Conservation (phyloP, 2,113 vertebrate species). For the Chrysochloris asiatica region DNA sequence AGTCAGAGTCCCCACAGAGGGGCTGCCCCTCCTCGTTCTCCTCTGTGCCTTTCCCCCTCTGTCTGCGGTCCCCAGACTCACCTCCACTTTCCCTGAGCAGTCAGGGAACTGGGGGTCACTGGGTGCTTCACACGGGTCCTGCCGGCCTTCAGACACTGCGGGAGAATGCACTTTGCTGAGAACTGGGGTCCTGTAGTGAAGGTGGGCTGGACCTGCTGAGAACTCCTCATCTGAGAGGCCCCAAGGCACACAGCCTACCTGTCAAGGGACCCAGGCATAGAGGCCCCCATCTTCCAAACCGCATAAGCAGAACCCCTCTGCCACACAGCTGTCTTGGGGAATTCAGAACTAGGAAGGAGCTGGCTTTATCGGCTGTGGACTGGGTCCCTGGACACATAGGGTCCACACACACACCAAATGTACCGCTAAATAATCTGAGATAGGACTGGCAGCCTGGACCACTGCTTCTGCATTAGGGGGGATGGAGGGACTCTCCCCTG, state of each 20-base stretch:
- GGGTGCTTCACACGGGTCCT: conserved; percentile 94
- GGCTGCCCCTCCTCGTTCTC: background rate
- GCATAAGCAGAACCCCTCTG: background rate
- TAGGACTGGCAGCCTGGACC: background rate
- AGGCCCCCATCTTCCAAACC: background rate
- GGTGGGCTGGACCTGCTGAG: no score
- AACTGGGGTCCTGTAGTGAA: background rate
- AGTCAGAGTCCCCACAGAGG: rapidly evolving
- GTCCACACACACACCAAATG: background rate
- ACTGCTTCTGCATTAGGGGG: background rate
- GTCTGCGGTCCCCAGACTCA: conserved; percentile 77
- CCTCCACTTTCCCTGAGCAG: conserved; percentile 96
- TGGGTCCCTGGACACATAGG: background rate
- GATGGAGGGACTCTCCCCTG: background rate
- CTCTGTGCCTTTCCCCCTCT: background rate
- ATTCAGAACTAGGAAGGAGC: background rate
- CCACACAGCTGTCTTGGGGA: background rate
- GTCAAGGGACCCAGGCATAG: background rate
- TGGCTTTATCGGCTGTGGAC: background rate
- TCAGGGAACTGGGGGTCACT: conserved; percentile 94
- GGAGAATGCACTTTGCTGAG: conserved; percentile 39
- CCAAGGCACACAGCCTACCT: background rate
- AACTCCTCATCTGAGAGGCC: no score
- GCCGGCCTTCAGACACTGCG: conserved; percentile 87
- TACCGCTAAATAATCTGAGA: background rate